Evolutionary conservation across 2,888 invertebrate species (phyloP).

Genomic region (Lumbricus terrestris): DNA sequence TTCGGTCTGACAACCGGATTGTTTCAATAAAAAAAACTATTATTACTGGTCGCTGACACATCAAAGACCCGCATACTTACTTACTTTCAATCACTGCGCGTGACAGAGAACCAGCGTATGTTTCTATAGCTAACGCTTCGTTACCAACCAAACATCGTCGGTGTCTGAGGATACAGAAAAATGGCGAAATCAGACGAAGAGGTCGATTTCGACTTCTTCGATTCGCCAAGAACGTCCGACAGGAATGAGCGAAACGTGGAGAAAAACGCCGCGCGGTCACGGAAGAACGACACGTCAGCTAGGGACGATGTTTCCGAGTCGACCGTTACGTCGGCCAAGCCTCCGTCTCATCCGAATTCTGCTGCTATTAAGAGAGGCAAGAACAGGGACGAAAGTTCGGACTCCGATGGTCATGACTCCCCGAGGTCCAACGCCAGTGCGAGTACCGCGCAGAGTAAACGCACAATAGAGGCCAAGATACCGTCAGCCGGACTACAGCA

Average conservation of each 20-base stretch:
- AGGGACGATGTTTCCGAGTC: neutral
- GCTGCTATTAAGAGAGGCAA: neutral
- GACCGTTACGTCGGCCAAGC: conserved; percentile 5
- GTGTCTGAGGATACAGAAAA: neutral
- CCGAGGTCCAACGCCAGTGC: neutral
- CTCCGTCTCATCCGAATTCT: conserved; percentile 9
- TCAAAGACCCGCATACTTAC: neutral
- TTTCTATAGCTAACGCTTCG: neutral
- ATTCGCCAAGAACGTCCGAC: neutral
- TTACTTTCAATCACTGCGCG: neutral
- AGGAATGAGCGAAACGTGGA: neutral
- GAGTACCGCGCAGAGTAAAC: conserved; percentile 9
- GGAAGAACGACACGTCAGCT: neutral
- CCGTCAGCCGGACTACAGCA: neutral
- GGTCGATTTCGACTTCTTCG: conserved; percentile 27
- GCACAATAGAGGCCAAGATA: conserved; percentile 19
- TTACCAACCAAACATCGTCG: neutral
- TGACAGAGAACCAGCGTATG: neutral
- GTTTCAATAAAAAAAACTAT: too few relatives aligned
- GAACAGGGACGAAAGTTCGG: neutral
- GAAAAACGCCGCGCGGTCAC: neutral
- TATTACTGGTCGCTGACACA: neutral
- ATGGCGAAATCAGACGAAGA: neutral
- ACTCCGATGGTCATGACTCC: neutral
- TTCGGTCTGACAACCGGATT: too few relatives aligned